Evolutionary conservation across 2,113 vertebrate species (phyloP).

Genomic region (Neolamprologus caudopunctatus): DNA sequence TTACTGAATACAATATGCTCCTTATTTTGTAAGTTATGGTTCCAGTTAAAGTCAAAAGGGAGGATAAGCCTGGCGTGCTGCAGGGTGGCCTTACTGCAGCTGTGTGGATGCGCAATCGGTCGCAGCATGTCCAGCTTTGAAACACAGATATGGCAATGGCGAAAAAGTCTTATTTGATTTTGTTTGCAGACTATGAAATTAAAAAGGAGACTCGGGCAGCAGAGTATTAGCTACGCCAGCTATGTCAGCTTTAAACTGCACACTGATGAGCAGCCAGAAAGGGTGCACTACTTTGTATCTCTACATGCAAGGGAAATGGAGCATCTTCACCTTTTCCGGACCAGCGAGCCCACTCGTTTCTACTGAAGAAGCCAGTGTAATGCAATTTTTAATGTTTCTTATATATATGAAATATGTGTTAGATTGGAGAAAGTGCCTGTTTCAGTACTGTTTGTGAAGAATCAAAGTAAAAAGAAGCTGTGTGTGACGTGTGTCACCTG

Average conservation of each 20-base stretch:
- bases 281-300: neutral
- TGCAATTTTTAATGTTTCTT: neutral
- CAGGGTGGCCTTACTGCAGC: neutral
- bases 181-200: neutral
- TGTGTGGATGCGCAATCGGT: neutral
- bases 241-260: neutral
- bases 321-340: neutral
- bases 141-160: neutral
- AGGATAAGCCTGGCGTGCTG: fast-evolving
- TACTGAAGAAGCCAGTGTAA: neutral
- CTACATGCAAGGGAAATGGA: too few species aligned
- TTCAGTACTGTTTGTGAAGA: neutral
- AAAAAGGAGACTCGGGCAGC: neutral
- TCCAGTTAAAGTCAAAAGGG: neutral
- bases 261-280: neutral
- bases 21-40: neutral
- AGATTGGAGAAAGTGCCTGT: neutral
- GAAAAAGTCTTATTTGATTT: neutral
- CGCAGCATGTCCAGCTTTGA: neutral
- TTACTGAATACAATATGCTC: neutral
- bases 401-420: neutral
- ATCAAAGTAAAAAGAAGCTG: neutral
- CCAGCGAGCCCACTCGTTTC: neutral
- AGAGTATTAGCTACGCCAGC: neutral
- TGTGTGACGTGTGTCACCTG: neutral